phyloP scores from a whole-genome alignment of 1,140 invertebrate species.

The Drosophila murphyi region DNA sequence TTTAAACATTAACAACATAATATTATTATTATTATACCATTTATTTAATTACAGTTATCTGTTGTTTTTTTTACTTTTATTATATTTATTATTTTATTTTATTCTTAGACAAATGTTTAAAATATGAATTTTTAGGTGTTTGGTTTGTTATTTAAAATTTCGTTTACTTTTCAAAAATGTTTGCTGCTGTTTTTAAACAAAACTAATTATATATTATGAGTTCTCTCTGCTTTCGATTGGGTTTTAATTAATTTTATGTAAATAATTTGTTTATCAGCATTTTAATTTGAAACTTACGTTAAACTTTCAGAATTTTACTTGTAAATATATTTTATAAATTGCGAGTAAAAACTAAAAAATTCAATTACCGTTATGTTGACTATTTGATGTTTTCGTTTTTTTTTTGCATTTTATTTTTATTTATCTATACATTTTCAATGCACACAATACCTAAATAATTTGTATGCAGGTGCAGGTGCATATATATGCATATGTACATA shows the following conservation, averaged over 20 bases:
- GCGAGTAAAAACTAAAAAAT: conserved; percentile 76
- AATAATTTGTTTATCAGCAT: conserved; percentile 57
- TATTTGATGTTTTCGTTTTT: conserved; percentile 50
- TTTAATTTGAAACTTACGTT: conserved; percentile 55
- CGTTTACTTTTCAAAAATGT: conserved; percentile 41
- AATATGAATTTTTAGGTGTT: conserved; percentile 64
- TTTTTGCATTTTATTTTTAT: conserved; percentile 38
- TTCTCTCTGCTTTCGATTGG: conserved; percentile 45
- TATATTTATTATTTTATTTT: conserved; percentile 30
- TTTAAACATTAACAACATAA: conserved; percentile 83
- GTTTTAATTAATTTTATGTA: conserved; percentile 32
- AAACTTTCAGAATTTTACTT: conserved; percentile 47
- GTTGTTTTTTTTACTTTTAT: conserved; percentile 36
- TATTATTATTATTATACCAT: conserved; percentile 77
- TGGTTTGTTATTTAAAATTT: conserved; percentile 65
- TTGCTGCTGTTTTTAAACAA: conserved; percentile 48
- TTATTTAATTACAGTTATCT: conserved; percentile 77
- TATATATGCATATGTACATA: conserved; percentile 15
- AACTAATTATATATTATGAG: conserved; percentile 60
- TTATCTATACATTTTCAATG: conserved; percentile 60
- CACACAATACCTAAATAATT: conserved; percentile 43
- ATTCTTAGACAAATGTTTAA: conserved; percentile 76
- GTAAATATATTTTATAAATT: conserved; percentile 78
- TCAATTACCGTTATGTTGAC: conserved; percentile 53
- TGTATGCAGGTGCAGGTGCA: conserved; percentile 31